Conservation (phyloP, 1,140 invertebrate genomes). For the Nautilus pompilius region DNA sequence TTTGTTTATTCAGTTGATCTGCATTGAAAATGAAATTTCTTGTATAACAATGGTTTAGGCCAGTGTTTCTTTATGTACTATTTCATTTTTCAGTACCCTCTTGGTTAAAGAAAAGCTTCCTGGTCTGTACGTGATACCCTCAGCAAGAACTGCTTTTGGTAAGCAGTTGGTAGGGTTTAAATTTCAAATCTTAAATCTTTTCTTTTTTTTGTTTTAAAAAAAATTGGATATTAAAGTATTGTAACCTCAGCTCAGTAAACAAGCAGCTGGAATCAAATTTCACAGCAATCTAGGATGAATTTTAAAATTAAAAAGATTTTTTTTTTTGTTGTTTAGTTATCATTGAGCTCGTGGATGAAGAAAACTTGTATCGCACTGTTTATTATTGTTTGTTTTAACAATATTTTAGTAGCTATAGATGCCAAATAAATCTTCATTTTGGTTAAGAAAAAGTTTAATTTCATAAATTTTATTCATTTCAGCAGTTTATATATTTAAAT, state of each 20-base stretch:
- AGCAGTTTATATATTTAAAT: no score
- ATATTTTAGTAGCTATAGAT: no score
- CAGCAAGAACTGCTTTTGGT: conserved; percentile 65
- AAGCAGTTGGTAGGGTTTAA: conserved; percentile 29
- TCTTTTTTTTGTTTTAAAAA: not conserved
- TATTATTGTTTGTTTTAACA: no score
- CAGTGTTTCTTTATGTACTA: conserved; percentile 12
- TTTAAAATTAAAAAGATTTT: not conserved
- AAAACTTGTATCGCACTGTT: no score
- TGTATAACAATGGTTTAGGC: not conserved
- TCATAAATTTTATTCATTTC: no score
- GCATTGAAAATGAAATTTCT: not conserved
- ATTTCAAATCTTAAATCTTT: not conserved
- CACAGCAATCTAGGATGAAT: not conserved
- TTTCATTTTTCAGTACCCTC: conserved; percentile 70
- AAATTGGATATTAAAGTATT: not conserved
- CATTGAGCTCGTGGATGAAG: no score
- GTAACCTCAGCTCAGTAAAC: not conserved
- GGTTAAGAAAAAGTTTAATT: no score
- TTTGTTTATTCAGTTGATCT: not conserved
- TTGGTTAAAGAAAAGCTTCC: conserved; percentile 78
- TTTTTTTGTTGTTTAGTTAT: not conserved
- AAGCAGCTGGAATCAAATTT: not conserved
- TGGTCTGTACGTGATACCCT: conserved; percentile 90
- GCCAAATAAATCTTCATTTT: no score